These are phyloP conservation scores for Trididemnum miniatum DNA, from an alignment of 23 tunicate genomes.

Conservation along the genomic window DNA sequence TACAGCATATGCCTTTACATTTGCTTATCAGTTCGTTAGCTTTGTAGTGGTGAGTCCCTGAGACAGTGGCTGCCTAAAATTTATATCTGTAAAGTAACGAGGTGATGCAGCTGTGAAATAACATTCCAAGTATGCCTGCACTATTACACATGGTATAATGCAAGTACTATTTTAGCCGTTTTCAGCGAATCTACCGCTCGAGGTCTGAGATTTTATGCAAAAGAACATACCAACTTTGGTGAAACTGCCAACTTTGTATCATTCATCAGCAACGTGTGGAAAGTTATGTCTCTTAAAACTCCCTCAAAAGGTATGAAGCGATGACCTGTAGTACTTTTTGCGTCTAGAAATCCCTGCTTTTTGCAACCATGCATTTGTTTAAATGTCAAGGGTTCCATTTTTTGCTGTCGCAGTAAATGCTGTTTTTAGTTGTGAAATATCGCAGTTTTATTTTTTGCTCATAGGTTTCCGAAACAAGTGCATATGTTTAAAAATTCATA, in stretches of 20 bases:
- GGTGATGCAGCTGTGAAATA: not conserved
- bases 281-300: not conserved
- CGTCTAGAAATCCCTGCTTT: too few species aligned
- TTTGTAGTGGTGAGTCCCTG: not conserved
- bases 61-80: too few species aligned
- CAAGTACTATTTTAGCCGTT: not conserved
- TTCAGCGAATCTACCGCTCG: constrained; percentile 12
- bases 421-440: not conserved
- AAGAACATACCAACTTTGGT: not conserved
- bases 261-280: constrained; percentile 4
- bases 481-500: not conserved
- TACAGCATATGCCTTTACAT: not conserved
- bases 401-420: not conserved
- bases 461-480: not conserved
- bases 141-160: not conserved
- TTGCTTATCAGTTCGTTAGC: not conserved
- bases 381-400: not conserved
- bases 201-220: constrained; percentile 1
- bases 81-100: too few species aligned
- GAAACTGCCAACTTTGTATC: not conserved
- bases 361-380: not conserved
- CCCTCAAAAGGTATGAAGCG: not conserved
- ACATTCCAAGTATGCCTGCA: not conserved
- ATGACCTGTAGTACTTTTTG: not conserved
- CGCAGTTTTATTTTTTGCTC: not conserved